Conservation (phyloP, 35 echinoderm and acorn worm genomes). For the Hemicentrotus pulcherrimus region DNA sequence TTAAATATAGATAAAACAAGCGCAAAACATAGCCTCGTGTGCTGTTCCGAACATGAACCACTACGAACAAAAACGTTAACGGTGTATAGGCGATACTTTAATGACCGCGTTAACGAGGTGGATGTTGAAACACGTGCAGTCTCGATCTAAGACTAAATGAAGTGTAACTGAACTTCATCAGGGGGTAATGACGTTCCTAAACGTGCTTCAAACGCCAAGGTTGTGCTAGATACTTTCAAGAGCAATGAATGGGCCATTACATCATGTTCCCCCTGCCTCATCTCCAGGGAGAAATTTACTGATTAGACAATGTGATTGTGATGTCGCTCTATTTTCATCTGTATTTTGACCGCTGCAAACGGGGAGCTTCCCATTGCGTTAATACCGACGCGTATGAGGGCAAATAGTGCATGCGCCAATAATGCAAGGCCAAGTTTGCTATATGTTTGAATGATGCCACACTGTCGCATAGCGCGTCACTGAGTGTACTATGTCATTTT, state of each 20-base stretch:
- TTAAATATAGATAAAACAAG: too few relatives aligned
- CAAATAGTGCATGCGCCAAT: too few relatives aligned
- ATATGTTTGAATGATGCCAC: too few relatives aligned
- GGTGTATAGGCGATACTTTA: not conserved
- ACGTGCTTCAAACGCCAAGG: not conserved
- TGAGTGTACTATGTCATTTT: too few relatives aligned
- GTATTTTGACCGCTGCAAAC: too few relatives aligned
- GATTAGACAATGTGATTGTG: not conserved
- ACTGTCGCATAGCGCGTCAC: too few relatives aligned
- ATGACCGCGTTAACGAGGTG: not conserved
- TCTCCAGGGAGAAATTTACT: not conserved
- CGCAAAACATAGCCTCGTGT: not conserved
- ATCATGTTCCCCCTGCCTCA: not conserved
- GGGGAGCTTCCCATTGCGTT: too few relatives aligned
- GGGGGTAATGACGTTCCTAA: not conserved
- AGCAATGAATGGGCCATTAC: not conserved
- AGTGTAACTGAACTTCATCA: constrained; percentile 12
- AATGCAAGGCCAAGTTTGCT: too few relatives aligned
- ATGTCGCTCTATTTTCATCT: not conserved
- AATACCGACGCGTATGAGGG: too few relatives aligned
- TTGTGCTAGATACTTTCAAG: not conserved
- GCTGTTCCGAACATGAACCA: not conserved
- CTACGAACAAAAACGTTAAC: too few relatives aligned
- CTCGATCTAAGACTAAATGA: not conserved
- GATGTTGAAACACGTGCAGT: not conserved